Conservation (phyloP, 2,888 invertebrate genomes). For the Sinhomidia bicolor region DNA sequence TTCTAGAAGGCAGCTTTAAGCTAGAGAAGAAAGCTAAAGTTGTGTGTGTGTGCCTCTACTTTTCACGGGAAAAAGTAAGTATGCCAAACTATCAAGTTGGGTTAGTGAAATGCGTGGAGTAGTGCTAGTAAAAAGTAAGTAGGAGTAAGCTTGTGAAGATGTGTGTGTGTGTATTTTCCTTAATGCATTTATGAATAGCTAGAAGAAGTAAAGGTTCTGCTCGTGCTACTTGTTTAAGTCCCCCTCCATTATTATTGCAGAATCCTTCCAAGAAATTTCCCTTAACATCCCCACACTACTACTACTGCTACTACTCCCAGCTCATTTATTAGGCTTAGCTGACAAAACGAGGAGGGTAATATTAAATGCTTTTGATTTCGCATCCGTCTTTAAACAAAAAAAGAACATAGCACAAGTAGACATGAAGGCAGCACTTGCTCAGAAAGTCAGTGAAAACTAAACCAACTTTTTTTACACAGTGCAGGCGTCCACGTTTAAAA, state of each 20-base stretch:
- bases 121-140: no score
- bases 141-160: no score
- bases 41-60: no score
- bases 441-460: neutral
- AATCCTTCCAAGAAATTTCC: slow-evolving; percentile 22
- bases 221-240: neutral
- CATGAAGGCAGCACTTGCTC: no score
- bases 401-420: slow-evolving; percentile 6
- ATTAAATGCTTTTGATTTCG: slow-evolving; percentile 51
- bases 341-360: slow-evolving; percentile 42
- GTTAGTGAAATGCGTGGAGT: neutral
- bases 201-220: neutral
- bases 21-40: no score
- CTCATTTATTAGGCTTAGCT: slow-evolving; percentile 40
- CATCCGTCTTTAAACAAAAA: slow-evolving; percentile 43
- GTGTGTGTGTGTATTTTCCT: neutral
- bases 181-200: neutral
- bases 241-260: neutral
- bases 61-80: no score
- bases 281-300: no score
- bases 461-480: neutral
- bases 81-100: no score
- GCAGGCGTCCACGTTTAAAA: no score
- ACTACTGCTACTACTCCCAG: neutral
- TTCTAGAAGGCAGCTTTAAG: no score